Base-by-base conservation (phyloP, 2,888 invertebrate species). In the Nasonovia ribisnigri region DNA sequence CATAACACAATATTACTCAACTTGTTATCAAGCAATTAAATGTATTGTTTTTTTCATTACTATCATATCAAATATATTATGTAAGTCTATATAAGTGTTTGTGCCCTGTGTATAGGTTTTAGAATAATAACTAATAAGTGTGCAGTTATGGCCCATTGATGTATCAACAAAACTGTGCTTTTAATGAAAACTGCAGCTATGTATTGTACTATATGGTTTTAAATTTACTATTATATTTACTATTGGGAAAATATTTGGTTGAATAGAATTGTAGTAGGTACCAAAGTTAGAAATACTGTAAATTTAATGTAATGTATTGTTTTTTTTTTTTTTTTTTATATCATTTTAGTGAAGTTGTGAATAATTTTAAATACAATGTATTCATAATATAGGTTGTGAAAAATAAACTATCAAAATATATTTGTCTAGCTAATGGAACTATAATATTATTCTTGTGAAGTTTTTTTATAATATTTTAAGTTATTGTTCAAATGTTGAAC, bases 301-400 rank as follows among this genome's bases (percentile, higher is more conserved):
- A 91, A 43, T 84, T n/a, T 84, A 43, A n/a, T 42, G 16, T 84
- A 43, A 29, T 26, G 3, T 48, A 24, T 24, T 54, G 20, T 51
- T 51, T 54, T 54, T 42, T 91, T 54, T 91, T 84, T 91, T 91
- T 84, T 42, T 84, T 54, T 91, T 57, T n/a, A 2, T 92, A 77
- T 57, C 43, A 57, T 86, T 51, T 29, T 87, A 90, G 51, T 54
- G 48, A 92, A 54, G 92, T 92, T 92, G 77, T 88, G 92, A 77
- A 88, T 77, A 77, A 88, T 92, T 88, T 92, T 88, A 42, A 92
- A 77, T 92, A 54, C 67, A 51, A 36, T 88, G 67, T 88, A 88
- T 92, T 92, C 60, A 92, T 48, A 60, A 42, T 87, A 46, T 92
- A 88, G 92, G 92, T 92, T 88, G 88, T 88, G 92, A 88, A 92